Evolutionary conservation across 2,888 invertebrate genomes (phyloP), one percentile per base, ranked within the genome.

Genomic region (Antitype chi): DNA sequence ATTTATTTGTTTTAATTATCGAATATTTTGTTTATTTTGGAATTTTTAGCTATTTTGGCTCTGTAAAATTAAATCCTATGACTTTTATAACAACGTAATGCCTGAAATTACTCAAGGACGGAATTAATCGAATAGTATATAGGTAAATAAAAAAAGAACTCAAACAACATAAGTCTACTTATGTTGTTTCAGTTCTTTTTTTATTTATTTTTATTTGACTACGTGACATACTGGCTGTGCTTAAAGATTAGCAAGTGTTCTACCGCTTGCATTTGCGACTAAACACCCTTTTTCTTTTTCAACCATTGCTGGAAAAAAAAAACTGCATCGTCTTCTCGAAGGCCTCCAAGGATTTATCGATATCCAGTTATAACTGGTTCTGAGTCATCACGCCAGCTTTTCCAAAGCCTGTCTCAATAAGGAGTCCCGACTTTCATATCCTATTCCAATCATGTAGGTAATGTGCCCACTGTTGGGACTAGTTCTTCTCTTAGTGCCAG

Each of bases 1-100:
- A 86, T 78, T 85, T 77, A 77, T 78, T 74, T 69, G 68, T 62
- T 84, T 63, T 28, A 57, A 57, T 67, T 59, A 62, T 62, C 15
- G 11, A 15, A 15, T 49, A 57, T 53, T 64, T 55, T 49, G 52
- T 59, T n/a, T 17, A 17, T 49, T 74, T 49, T 32, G n/a, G 5
- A 7, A 43, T 53, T 74, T 59, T 49, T 38, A 43, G 3, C 20
- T n/a, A 32, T 53, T 17, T 15, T 23, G n/a, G 0, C 38, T 57
- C 0, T 15, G 28, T 28, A 23, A 20, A 28, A 55, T 28, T 7
- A 17, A 68, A 53, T 25, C n/a, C 6, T 52, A n/a, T 57, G 17
- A 28, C 0, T 17, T 13, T 1, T 1, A 43, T 59, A 23, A 59
- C 38, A 7, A 38, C 9, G 17, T 3, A 1, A 20, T n/a, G 2